phyloP scores from a whole-genome alignment of 2,888 invertebrate genomes.

The Lottia gigantea region DNA sequence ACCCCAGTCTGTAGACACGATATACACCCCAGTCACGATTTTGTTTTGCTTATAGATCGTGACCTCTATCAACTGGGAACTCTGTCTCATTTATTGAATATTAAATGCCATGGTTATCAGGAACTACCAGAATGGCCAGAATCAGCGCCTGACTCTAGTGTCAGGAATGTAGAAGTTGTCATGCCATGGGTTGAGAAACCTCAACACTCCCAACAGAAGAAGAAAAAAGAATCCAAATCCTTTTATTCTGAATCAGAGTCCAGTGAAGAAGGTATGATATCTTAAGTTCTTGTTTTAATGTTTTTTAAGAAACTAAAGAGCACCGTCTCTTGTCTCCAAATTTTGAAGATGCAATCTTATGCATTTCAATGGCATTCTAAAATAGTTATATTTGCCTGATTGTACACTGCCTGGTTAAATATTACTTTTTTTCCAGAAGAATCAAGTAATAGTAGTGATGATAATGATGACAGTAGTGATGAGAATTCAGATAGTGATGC shows the following conservation, averaged over 20 bases:
- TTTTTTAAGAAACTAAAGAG: too few relatives aligned
- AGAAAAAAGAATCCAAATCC: conserved; percentile 65
- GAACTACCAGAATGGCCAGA: conserved; percentile 87
- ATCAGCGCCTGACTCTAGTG: conserved; percentile 78
- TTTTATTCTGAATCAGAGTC: conserved; percentile 76
- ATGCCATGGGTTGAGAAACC: conserved; percentile 53
- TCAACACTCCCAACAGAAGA: conserved; percentile 34
- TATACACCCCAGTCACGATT: neutral
- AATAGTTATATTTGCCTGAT: too few relatives aligned
- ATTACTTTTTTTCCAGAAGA: conserved; percentile 19
- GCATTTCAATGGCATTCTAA: too few relatives aligned
- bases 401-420: neutral
- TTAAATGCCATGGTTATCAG: conserved; percentile 87
- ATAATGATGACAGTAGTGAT: conserved; percentile 28
- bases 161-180: conserved; percentile 77
- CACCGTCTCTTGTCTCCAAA: conserved; percentile 3
- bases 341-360: neutral
- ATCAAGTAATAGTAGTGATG: conserved; percentile 34
- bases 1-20: too few relatives aligned
- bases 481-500: conserved; percentile 31
- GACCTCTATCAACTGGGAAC: conserved; percentile 93
- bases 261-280: conserved; percentile 30
- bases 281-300: too few relatives aligned
- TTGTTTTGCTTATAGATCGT: conserved; percentile 73
- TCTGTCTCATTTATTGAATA: conserved; percentile 92